Base-by-base conservation (phyloP, 2,113 vertebrate genomes). In the Machaerirhynchus nigripectus region DNA sequence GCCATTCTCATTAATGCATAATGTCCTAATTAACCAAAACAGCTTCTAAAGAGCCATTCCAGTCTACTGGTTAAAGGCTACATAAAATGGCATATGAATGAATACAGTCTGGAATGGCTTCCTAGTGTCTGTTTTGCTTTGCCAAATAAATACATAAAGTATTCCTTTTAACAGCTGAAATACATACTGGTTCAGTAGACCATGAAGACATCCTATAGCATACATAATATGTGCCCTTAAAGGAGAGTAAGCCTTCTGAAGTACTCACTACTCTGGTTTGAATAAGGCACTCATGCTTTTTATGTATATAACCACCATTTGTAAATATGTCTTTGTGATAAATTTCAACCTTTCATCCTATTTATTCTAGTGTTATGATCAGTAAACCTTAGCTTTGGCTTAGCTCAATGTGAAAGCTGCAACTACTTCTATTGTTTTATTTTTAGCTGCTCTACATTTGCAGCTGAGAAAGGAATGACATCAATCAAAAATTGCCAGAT, bases 161-260 rank as follows among this genome's bases (percentile, higher is more conserved):
- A 56, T 56, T 40, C 61, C 95, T 93, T 94, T 68, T 75, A 96
- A 69, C 65, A 95, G 12, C 31, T 85, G 75, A 97, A 94, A 76
- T 74, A 57, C 14, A 53, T 87, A 87, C 24, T 68, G 71, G 31
- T 28, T 86, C 59, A 73, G 42, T 50, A 53, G n/a, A 79, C 26
- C 70, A 76, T 84, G 74, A 92, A 84, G 44, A 37, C 15, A 79
- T 78, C 40, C 13, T 84, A n/a, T 52, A 78, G 18, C 26, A 69
- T 39, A 63, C 7, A 42, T 63, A 70, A 77, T 77, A 79, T 13
- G 8, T 60, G 10, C 42, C 57, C 70, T 90, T 74, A 81, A 92
- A 78, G n/a, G 44, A 87, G 22, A 61, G 11, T 59, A 71, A 67
- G 6, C 15, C 46, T 77, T 69, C 26, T 60, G 47, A 95, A 83